A percentile compares a stretch with the other conserved stretches of the same genome.
phyloP scores from a whole-genome alignment of 2,888 invertebrate genomes.

The Geophilus truncorum region DNA sequence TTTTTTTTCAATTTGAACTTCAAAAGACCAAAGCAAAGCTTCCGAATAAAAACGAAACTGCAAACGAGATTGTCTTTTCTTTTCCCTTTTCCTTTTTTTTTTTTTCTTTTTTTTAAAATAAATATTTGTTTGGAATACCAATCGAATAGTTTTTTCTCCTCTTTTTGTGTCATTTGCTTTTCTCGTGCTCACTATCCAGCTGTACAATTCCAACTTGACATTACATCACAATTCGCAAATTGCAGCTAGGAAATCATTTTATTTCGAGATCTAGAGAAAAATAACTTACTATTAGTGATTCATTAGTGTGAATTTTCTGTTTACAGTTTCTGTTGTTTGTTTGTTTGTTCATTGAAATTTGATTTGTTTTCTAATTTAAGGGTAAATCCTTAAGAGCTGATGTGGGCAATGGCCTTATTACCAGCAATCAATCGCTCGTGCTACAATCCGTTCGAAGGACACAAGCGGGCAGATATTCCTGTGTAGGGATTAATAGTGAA shows the following conservation, averaged over 20 bases:
- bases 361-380: neutral
- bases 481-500: constrained; percentile 25
- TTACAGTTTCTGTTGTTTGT: too few relatives aligned
- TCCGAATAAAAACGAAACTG: constrained; percentile 19
- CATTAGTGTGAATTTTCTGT: neutral
- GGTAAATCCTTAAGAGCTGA: neutral
- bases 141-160: neutral
- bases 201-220: too few relatives aligned
- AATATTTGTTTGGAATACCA: constrained; percentile 12
- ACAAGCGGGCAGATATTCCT: constrained; percentile 4
- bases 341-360: neutral
- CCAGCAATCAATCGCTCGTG: constrained; percentile 25
- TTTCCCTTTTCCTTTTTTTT: neutral
- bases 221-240: too few relatives aligned
- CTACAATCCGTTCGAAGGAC: neutral
- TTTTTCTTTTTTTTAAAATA: neutral
- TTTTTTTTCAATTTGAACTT: constrained; percentile 9
- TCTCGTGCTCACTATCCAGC: too few relatives aligned
- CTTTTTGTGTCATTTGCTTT: neutral
- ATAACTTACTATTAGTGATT: neutral
- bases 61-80: neutral
- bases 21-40: neutral
- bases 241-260: too few relatives aligned
- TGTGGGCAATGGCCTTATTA: constrained; percentile 21
- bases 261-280: too few relatives aligned